These are phyloP conservation scores for Agriopis marginaria DNA, from an alignment of 2,888 invertebrate species.

Conservation along the genomic window DNA sequence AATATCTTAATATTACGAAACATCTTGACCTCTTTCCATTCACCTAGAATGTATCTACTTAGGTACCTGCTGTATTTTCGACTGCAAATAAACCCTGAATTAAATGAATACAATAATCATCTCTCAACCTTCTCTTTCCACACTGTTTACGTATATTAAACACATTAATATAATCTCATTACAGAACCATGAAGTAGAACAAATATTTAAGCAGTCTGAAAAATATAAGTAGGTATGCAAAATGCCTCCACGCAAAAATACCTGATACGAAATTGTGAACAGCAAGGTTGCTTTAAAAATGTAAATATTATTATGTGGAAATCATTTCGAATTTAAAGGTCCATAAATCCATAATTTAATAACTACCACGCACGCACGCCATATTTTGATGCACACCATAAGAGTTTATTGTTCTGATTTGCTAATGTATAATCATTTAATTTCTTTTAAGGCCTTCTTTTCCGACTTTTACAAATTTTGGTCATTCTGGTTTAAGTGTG, in stretches of 20 bases:
- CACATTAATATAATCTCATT: conserved; percentile 11
- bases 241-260: conserved; percentile 17
- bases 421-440: conserved; percentile 22
- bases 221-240: conserved; percentile 15
- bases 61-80: not conserved
- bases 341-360: conserved; percentile 1
- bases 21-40: too few species aligned
- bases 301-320: conserved; percentile 11
- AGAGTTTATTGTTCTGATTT: conserved; percentile 19
- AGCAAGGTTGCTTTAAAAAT: conserved; percentile 14
- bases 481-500: too few species aligned
- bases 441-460: not conserved
- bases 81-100: conserved; percentile 12
- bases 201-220: conserved; percentile 27
- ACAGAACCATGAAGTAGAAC: conserved; percentile 5
- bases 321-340: conserved; percentile 9
- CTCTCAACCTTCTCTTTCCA: conserved; percentile 8
- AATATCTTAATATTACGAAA: too few species aligned
- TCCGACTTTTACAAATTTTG: too few species aligned
- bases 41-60: not conserved
- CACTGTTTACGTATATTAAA: conserved; percentile 4
- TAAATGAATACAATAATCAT: conserved; percentile 11
- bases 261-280: conserved; percentile 5
- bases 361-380: conserved; percentile 8
- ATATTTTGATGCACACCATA: conserved; percentile 10